Evolutionary conservation across 2,797 vertebrate species (phyloP), one percentile per base, ranked within the genome.

Genomic region (Melanotaenia pygmaea): DNA sequence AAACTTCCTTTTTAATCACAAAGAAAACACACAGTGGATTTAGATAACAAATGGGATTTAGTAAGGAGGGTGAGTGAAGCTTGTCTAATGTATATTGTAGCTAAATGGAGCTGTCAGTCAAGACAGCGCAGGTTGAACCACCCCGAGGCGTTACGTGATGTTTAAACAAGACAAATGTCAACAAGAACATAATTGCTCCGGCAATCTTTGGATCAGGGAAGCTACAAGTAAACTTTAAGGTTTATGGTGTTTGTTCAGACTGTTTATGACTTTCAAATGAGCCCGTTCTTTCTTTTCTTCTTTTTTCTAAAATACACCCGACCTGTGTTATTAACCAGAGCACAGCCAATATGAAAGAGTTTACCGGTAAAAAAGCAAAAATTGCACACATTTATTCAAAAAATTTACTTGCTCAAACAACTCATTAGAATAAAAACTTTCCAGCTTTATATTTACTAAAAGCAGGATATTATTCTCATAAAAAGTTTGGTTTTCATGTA

Each of bases 1-100:
- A 77, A 14, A 70, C 62, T 32, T 62, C n/a, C n/a, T 3, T n/a
- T 59, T 61, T 45, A 66, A 7, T 67, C 62, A 40, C 16, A 58
- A 45, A 63, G 57, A 28, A 82, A 68, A 76, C 58, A 63, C 53
- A 54, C 53, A 18, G n/a, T 61, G 69, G 60, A 58, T 86, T 74
- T 58, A 70, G 47, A 74, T 56, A 62, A 68, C 54, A 72, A 40
- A 72, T 62, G 14, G 62, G 53, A 77, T 78, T 80, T 43, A 64
- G 63, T 28, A 68, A 40, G 74, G 45, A 58, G 18, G 64, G 69
- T 40, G 59, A 79, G 20, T 14, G 69, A 72, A 66, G n/a, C 2
- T 30, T 13, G 1, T 4, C 28, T 64, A 30, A 47, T n/a, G 45
- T 68, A 50, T 12, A 3, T 38, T 32, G 61, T 10, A 47, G 54